Evolutionary conservation across 2,888 invertebrate species (phyloP).

Genomic region (Polydrusus cervinus): DNA sequence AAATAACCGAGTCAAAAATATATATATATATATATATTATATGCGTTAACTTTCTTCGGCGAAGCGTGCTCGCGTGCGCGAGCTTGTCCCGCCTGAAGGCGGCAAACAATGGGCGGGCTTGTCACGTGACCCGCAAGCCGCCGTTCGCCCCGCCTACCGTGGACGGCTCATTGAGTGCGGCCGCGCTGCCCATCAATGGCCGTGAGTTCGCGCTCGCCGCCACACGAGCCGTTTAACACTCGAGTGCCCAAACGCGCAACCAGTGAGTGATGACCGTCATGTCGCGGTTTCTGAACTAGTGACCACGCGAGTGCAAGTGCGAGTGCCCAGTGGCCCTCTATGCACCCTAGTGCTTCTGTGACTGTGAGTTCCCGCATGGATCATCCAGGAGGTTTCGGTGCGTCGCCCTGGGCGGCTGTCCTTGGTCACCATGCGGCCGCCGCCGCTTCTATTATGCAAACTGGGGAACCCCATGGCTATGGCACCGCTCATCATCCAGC

Average conservation of each 20-base stretch:
- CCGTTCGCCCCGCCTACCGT: slow-evolving; percentile 73
- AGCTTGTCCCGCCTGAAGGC: slow-evolving; percentile 48
- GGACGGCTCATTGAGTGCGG: slow-evolving; percentile 58
- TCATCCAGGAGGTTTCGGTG: slow-evolving; percentile 82
- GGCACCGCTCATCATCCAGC: slow-evolving; percentile 76
- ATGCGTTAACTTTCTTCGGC: slow-evolving; percentile 39
- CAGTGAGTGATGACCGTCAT: slow-evolving; percentile 44
- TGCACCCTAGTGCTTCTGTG: slow-evolving; percentile 68
- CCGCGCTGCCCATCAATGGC: slow-evolving; percentile 74
- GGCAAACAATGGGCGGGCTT: slow-evolving; percentile 45
- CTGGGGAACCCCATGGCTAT: slow-evolving; percentile 71
- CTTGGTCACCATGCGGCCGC: slow-evolving; percentile 78
- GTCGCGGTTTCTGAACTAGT: slow-evolving; percentile 32
- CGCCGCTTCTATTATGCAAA: slow-evolving; percentile 71
- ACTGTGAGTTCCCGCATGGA: slow-evolving; percentile 74
- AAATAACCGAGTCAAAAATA: slow-evolving; percentile 27
- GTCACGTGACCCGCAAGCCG: slow-evolving; percentile 49
- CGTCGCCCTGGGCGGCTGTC: slow-evolving; percentile 85
- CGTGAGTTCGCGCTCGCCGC: slow-evolving; percentile 77
- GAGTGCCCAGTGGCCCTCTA: slow-evolving; percentile 60
- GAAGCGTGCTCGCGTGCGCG: slow-evolving; percentile 44
- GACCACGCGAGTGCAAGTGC: slow-evolving; percentile 48
- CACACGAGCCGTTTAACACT: slow-evolving; percentile 72
- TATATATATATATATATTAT: slow-evolving; percentile 41
- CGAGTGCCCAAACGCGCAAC: slow-evolving; percentile 46